A percentile compares a stretch with the other conserved stretches of the same genome.
Evolutionary conservation across 2,797 vertebrate genomes (phyloP).

Genomic region (Nothura maculosa): DNA sequence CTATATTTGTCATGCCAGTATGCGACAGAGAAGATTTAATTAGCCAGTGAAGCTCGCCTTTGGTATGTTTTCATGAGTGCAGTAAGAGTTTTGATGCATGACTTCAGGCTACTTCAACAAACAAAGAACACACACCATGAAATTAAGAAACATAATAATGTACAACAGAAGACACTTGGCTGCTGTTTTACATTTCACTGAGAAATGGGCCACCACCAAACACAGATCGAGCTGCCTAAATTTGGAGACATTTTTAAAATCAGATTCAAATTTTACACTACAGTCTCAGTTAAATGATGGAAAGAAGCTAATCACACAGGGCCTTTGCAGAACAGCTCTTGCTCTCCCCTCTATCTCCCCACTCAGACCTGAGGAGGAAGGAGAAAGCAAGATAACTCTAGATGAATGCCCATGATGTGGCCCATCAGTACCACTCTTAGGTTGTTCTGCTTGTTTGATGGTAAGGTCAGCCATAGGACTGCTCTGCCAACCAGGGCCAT

Average conservation of each 20-base stretch:
- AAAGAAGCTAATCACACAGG: neutral
- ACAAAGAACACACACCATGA: slow-evolving; percentile 64
- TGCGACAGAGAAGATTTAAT: slow-evolving; percentile 62
- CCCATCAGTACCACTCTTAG: neutral
- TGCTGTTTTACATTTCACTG: slow-evolving; percentile 36
- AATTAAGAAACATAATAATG: slow-evolving; percentile 62
- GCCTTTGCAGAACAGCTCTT: neutral
- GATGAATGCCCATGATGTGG: neutral
- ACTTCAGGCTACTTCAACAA: slow-evolving; percentile 62
- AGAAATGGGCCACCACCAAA: slow-evolving; percentile 56
- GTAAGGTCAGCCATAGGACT: neutral
- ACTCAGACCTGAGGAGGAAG: neutral
- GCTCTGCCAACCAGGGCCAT: neutral
- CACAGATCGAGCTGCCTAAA: slow-evolving; percentile 36
- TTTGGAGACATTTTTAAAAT: slow-evolving; percentile 1
- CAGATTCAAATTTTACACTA: slow-evolving; percentile 20
- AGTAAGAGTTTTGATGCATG: slow-evolving; percentile 52
- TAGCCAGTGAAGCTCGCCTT: slow-evolving; percentile 42
- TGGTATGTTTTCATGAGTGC: slow-evolving; percentile 58
- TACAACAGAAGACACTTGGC: slow-evolving; percentile 55
- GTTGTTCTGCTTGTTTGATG: neutral
- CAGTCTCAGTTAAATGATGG: neutral
- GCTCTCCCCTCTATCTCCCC: too few species aligned
- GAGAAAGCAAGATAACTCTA: neutral
- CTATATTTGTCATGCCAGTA: slow-evolving; percentile 55